These are phyloP conservation scores for Cryptophagus acutangulus DNA, from an alignment of 2,888 invertebrate genomes.

Conservation along the genomic window DNA sequence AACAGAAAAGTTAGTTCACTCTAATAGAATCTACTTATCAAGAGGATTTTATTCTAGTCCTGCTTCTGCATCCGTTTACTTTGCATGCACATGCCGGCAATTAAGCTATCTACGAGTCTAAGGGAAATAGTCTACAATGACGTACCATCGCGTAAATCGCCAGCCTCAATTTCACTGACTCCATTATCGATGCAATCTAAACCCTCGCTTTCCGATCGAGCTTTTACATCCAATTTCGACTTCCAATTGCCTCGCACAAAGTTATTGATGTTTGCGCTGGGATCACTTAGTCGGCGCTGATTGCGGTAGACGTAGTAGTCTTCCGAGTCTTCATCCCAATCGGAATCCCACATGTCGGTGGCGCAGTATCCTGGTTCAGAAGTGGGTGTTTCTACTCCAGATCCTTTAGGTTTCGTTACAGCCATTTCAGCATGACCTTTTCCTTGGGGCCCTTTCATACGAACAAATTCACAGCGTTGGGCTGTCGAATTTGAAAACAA, in stretches of 20 bases:
- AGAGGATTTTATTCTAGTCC: slow-evolving; percentile 20
- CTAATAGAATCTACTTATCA: not conserved
- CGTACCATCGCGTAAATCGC: slow-evolving; percentile 86
- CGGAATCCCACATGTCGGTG: slow-evolving; percentile 84
- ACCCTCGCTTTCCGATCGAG: slow-evolving; percentile 89
- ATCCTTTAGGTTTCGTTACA: slow-evolving; percentile 85
- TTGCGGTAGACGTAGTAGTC: slow-evolving; percentile 72
- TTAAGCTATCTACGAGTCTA: not conserved
- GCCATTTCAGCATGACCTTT: slow-evolving; percentile 98
- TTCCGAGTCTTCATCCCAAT: slow-evolving; percentile 84
- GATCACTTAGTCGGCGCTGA: slow-evolving; percentile 84
- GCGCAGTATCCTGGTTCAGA: slow-evolving; percentile 81
- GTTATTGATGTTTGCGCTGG: slow-evolving; percentile 83
- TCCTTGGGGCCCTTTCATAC: slow-evolving; percentile 96
- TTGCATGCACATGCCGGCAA: not conserved
- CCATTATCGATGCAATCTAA: slow-evolving; percentile 80
- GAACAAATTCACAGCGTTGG: slow-evolving; percentile 93
- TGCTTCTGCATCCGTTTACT: slow-evolving; percentile 28
- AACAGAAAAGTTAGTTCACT: not conserved
- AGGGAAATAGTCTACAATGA: slow-evolving; percentile 26
- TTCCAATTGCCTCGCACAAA: slow-evolving; percentile 81
- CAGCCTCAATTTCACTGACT: slow-evolving; percentile 88
- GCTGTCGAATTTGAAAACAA: slow-evolving; percentile 70
- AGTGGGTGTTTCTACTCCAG: slow-evolving; percentile 91
- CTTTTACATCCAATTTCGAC: slow-evolving; percentile 61